Evolutionary conservation across 2,113 vertebrate species (phyloP).

Genomic region (Pseudois nayaur): DNA sequence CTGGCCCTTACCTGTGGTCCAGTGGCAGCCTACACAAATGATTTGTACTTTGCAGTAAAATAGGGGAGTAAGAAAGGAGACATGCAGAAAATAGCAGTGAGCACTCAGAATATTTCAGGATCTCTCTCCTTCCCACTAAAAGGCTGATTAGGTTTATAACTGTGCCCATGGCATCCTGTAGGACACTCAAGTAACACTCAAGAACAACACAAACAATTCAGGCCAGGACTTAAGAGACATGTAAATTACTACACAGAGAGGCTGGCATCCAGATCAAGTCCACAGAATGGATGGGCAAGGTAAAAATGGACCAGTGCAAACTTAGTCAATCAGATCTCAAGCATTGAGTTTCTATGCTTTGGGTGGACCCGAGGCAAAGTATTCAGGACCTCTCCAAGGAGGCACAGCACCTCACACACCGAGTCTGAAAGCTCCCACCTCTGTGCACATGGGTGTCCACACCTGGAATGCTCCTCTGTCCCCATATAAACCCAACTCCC

Average conservation of each 20-base stretch:
- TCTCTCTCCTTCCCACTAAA: neutral
- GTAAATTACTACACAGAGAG: neutral
- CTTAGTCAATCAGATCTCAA: neutral
- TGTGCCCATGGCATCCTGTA: neutral
- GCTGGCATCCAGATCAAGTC: neutral
- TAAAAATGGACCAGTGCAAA: neutral
- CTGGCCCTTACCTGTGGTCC: neutral
- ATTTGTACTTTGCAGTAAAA: neutral
- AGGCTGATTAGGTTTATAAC: neutral
- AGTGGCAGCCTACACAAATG: neutral
- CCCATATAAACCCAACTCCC: neutral
- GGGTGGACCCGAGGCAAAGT: rapidly evolving
- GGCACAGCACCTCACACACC: neutral
- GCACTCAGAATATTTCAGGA: neutral
- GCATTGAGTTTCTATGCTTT: neutral
- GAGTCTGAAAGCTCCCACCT: neutral
- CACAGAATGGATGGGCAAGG: neutral
- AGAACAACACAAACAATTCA: neutral
- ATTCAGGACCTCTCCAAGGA: neutral
- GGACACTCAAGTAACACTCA: neutral
- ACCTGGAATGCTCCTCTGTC: neutral
- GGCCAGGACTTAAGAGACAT: neutral
- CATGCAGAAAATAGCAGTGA: neutral
- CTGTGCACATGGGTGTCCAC: too few species aligned
- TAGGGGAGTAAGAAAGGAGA: neutral